Evolutionary conservation across 1,140 invertebrate genomes (phyloP).

Genomic region (Amphibalanus amphitrite): DNA sequence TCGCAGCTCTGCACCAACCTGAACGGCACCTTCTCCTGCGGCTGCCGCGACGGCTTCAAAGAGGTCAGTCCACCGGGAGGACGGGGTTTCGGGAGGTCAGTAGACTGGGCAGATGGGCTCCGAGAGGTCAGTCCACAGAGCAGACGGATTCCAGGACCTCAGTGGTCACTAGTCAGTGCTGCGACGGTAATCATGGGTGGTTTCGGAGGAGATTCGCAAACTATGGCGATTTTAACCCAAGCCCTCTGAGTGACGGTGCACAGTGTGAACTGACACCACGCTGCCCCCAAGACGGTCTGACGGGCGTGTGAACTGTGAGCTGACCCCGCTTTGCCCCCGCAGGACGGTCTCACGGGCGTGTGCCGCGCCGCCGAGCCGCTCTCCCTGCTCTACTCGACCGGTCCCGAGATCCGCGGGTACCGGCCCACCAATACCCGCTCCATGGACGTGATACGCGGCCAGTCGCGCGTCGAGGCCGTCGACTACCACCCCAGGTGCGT

Average conservation of each 20-base stretch:
- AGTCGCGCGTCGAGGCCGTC: conserved; percentile 68
- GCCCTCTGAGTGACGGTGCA: too few relatives aligned
- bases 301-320: not conserved
- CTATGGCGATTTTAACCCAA: too few relatives aligned
- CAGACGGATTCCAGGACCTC: too few relatives aligned
- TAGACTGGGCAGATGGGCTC: too few relatives aligned
- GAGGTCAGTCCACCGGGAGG: conserved; percentile 26
- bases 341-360: conserved; percentile 54
- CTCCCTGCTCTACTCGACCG: conserved; percentile 39
- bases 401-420: conserved; percentile 65
- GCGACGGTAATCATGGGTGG: too few relatives aligned
- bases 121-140: too few relatives aligned
- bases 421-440: conserved; percentile 45
- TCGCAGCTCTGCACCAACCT: conserved; percentile 80
- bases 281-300: not conserved
- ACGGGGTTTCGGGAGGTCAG: too few relatives aligned
- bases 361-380: conserved; percentile 39
- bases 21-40: conserved; percentile 80
- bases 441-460: conserved; percentile 54
- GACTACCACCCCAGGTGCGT: conserved; percentile 63
- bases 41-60: conserved; percentile 64
- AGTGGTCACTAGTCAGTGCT: too few relatives aligned
- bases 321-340: not conserved
- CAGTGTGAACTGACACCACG: too few relatives aligned
- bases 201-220: too few relatives aligned